Evolutionary conservation across 2,113 vertebrate species (phyloP).

Genomic region (Saccopteryx bilineata): DNA sequence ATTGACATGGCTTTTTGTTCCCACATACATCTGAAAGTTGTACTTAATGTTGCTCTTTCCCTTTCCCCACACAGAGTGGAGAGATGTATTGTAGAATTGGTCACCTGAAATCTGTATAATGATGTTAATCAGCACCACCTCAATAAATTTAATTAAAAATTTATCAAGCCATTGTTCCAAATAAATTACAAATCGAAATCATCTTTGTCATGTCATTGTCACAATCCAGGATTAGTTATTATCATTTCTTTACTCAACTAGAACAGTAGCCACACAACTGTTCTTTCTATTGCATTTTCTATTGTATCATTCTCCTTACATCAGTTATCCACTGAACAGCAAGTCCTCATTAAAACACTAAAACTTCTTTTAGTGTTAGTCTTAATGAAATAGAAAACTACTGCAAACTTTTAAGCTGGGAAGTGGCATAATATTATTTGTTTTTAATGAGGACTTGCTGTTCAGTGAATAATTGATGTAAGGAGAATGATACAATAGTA

Average conservation of each 20-base stretch:
- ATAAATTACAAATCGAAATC: neutral
- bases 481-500: neutral
- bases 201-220: neutral
- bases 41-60: neutral
- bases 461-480: neutral
- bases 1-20: neutral
- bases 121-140: too few species aligned
- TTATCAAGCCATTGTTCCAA: neutral
- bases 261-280: neutral
- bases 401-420: too few species aligned
- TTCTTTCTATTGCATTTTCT: neutral
- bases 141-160: neutral
- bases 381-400: too few species aligned
- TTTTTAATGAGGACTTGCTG: neutral
- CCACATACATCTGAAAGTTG: neutral
- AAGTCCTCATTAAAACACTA: neutral
- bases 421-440: too few species aligned
- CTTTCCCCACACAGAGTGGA: neutral
- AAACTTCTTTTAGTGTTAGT: neutral
- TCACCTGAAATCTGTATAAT: too few species aligned
- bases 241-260: neutral
- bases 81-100: too few species aligned
- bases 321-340: neutral
- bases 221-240: neutral
- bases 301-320: neutral